Base-by-base conservation (phyloP, 2,888 invertebrate species). In the Orgyia antiqua region DNA sequence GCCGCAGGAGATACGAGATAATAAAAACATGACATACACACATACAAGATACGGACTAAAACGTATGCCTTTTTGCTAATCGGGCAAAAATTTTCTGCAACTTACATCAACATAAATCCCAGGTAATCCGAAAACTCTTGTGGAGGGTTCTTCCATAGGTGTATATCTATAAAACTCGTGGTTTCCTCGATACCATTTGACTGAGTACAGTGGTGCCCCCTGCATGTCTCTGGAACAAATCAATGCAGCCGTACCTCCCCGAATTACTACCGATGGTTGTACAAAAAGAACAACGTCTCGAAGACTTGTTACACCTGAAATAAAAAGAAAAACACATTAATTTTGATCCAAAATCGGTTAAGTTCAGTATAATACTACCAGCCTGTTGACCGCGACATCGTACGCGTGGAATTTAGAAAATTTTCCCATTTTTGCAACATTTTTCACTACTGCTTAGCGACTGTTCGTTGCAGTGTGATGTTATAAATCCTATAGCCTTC, bases 161-260 rank as follows among this genome's bases (percentile, higher is more conserved):
- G 93, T 92, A 65, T 89, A 95, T 46, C 95, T 88, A 80, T 94
- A 95, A 82, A 95, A 95, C 84, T 96, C 95, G 59, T 91, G 88
- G 60, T 84, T 89, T 3, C 95, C 95, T 33, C 95, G 88, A 78
- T 95, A 95, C 93, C 94, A 95, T 84, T 95, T 95, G 41, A 95
- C 93, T 2, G 94, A 90, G 78, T 95, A 95, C 27, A 96, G 87
- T 1, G 90, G 91, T 3, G 90, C 91, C 0, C 89, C 91, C 59
- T 94, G 91, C 76, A 94, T 88, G 65, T 95, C 93, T 59, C 94
- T 92, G 45, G 90, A 87, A 73, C 95, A 95, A 31, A 89, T 87
- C 25, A 95, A 78, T 4, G 90, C 89, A 1, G 92, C 93, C 48
- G 90, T 88, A 27, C 90, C 89, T 4, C 91, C 91, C 31, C 89